Base-by-base conservation (phyloP, 2,113 vertebrate species). In the Lipotes vexillifer region DNA sequence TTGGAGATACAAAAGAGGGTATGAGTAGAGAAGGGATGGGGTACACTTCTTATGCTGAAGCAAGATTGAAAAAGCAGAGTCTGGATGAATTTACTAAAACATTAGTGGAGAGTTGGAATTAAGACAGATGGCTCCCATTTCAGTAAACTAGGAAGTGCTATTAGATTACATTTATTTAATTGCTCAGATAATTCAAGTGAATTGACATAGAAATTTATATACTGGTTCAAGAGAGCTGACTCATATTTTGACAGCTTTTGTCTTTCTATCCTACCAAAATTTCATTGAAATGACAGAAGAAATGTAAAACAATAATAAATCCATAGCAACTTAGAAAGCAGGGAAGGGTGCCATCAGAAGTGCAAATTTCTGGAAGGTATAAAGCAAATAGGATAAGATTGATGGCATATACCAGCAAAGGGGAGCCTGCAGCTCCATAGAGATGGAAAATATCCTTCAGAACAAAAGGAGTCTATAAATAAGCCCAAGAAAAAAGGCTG, bases 121-220 rank as follows among this genome's bases (percentile, higher is more conserved):
- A 83, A 94, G 75, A 83, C 33, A 21, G 41, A 92, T 75, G n/a
- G 61, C n/a, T 55, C 29, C 21, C 46, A 74, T 83, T 38, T 88
- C 25, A 75, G 75, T 88, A 92, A 69, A 88, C 74, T 61, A 69
- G 41, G 38, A 94, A 68, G 33, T 74, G 8, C 52, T 85, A 61
- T 82, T 38, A 75, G 25, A 66, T 94, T 88, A 44, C 59, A 77
- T 83, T 91, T 91, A 66, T 88, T 94, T 94, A 96, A 36, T 68
- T 88, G 17, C 75, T 88, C 41, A 88, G n/a, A 61, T 69, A 75
- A 88, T 82, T 87, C 49, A 91, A 69, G 21, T 41, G 59, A 61
- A 57, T 46, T 87, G 27, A 82, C 88, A 85, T 18, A 33, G 66
- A 82, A 94, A 44, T 52, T n/a, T 94, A 66, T 59, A 75, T 49